Percentiles rank a stretch among this genome's conserved stretches.
These are phyloP conservation scores for Drosophila navojoa DNA, from an alignment of 1,140 invertebrate species.

Conservation along the genomic window DNA sequence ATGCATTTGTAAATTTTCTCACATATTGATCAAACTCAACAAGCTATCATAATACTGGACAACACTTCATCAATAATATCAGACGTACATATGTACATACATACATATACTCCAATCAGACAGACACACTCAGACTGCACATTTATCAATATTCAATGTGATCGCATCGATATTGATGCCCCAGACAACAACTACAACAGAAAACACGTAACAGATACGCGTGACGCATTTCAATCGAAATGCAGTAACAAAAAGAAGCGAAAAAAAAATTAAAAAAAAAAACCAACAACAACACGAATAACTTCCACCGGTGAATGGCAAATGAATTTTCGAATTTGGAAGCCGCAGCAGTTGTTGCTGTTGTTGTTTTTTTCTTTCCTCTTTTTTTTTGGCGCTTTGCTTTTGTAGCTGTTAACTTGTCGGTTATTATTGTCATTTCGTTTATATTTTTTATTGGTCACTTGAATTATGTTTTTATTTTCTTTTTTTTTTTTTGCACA, in stretches of 20 bases:
- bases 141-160: conserved; percentile 66
- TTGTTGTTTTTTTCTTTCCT: background rate
- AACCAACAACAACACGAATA: conserved; percentile 27
- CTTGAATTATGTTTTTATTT: conserved; percentile 47
- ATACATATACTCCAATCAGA: conserved; percentile 38
- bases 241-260: conserved; percentile 30
- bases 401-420: conserved; percentile 25
- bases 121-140: conserved; percentile 38
- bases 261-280: background rate
- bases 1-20: background rate
- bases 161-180: conserved; percentile 41
- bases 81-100: conserved; percentile 26
- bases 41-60: background rate
- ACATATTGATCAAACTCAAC: conserved; percentile 8
- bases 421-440: conserved; percentile 41
- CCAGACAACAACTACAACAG: conserved; percentile 15
- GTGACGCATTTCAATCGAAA: conserved; percentile 74
- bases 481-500: conserved; percentile 35
- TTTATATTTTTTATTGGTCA: conserved; percentile 37
- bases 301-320: conserved; percentile 41
- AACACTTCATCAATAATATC: conserved; percentile 41
- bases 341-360: conserved; percentile 25
- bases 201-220: conserved; percentile 71
- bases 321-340: conserved; percentile 25
- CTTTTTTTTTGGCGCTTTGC: conserved; percentile 22